Evolutionary conservation across 2,888 invertebrate species (phyloP).

Genomic region (Temnothorax unifasciatus): DNA sequence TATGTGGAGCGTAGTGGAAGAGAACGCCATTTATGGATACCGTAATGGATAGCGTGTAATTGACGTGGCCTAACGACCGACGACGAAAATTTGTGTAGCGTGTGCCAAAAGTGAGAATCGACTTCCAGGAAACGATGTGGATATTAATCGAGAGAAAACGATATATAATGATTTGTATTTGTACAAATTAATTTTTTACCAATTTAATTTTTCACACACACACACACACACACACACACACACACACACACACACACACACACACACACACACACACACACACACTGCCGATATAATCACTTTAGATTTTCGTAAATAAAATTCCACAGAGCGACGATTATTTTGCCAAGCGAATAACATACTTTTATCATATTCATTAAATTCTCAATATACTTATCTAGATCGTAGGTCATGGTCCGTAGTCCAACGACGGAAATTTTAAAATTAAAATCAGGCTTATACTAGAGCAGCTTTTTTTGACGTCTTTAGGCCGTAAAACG

Average conservation of each 20-base stretch:
- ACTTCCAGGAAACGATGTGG: neutral
- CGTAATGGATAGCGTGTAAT: constrained; percentile 54
- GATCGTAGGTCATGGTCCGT: constrained; percentile 38
- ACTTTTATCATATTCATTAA: neutral
- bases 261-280: too few species aligned
- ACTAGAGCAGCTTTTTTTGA: neutral
- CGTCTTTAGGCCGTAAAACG: constrained; percentile 19
- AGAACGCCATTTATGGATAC: constrained; percentile 56
- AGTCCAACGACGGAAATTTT: constrained; percentile 14
- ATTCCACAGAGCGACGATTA: neutral
- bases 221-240: too few species aligned
- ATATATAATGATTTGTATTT: neutral
- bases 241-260: too few species aligned
- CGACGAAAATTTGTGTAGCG: constrained; percentile 42
- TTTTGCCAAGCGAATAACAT: neutral
- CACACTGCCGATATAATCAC: neutral
- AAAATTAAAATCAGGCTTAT: constrained; percentile 16
- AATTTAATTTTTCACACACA: neutral
- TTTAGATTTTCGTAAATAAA: neutral
- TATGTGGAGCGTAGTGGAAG: constrained; percentile 55
- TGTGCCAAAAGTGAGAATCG: constrained; percentile 21
- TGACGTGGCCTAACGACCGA: constrained; percentile 45
- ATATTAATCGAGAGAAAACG: neutral
- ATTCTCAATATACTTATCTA: constrained; percentile 21
- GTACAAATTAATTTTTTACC: neutral